Evolutionary conservation across 1,140 invertebrate species (phyloP).

Genomic region (Berghia stephanieae): DNA sequence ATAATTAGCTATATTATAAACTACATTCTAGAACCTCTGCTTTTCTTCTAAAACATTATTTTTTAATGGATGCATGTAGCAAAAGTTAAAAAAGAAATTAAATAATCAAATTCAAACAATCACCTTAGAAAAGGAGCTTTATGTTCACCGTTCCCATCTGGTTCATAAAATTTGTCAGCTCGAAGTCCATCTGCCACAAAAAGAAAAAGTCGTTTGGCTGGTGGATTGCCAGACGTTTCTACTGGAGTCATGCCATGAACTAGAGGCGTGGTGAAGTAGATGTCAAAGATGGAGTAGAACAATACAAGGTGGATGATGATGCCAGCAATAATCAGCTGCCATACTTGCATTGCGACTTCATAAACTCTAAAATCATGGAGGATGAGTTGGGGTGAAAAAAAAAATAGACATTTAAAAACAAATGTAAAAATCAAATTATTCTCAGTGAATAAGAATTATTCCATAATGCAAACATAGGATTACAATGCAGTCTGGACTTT

Average conservation of each 20-base stretch:
- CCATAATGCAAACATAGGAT: neutral
- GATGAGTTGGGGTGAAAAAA: neutral
- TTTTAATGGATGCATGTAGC: neutral
- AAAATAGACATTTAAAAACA: neutral
- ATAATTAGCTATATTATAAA: neutral
- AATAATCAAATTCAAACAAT: neutral
- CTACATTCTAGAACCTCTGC: neutral
- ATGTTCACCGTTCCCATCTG: constrained; percentile 63
- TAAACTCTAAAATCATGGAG: neutral
- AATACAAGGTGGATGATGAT: constrained; percentile 71
- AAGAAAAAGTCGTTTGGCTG: constrained; percentile 82
- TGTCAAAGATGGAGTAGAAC: constrained; percentile 74
- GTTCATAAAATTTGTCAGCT: constrained; percentile 79
- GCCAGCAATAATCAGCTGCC: constrained; percentile 54
- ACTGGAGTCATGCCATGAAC: constrained; percentile 69
- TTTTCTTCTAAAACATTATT: neutral
- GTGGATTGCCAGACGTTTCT: constrained; percentile 62
- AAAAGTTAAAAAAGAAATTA: neutral
- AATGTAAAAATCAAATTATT: neutral
- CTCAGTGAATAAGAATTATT: neutral
- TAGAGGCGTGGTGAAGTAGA: constrained; percentile 74
- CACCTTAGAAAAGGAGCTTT: constrained; percentile 73
- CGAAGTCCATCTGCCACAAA: constrained; percentile 90
- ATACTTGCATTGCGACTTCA: constrained; percentile 43
- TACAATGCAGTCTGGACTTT: neutral